A percentile compares a stretch with the other conserved stretches of the same genome.
Conservation (phyloP, 2,113 vertebrate species). For the Chaetodon auriga region DNA sequence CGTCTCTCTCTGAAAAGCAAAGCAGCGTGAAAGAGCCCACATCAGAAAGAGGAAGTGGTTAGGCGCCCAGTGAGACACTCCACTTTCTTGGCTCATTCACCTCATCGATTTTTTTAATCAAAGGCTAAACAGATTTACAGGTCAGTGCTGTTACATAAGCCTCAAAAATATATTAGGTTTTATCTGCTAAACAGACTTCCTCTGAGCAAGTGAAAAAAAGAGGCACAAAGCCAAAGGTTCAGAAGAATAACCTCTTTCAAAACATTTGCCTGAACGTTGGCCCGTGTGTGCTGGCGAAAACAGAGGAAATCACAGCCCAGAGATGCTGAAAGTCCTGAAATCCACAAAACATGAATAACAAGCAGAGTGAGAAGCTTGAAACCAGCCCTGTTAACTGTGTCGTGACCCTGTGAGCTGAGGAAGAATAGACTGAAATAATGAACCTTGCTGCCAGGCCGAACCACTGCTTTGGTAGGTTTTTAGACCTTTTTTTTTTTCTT, state of each 20-base stretch:
- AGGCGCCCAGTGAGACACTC: slow-evolving; percentile 15
- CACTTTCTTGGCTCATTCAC: slow-evolving; percentile 53
- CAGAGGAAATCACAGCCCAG: slow-evolving; percentile 13
- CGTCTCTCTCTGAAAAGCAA: neutral
- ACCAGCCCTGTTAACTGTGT: slow-evolving; percentile 9
- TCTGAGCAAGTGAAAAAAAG: neutral
- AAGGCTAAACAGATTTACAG: slow-evolving; percentile 53
- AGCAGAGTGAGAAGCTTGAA: slow-evolving; percentile 32
- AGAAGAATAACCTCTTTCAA: slow-evolving; percentile 15
- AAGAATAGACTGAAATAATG: slow-evolving; percentile 47
- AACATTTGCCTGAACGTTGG: slow-evolving; percentile 35
- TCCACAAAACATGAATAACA: neutral
- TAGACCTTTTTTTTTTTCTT: slow-evolving; percentile 33
- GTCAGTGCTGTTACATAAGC: slow-evolving; percentile 5
- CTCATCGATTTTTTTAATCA: slow-evolving; percentile 64
- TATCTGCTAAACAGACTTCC: slow-evolving; percentile 9
- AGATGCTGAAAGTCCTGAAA: slow-evolving; percentile 9
- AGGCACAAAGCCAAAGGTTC: neutral
- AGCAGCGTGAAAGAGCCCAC: slow-evolving; percentile 16
- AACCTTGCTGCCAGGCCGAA: slow-evolving; percentile 2
- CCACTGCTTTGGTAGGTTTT: neutral
- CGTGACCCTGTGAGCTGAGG: slow-evolving; percentile 32
- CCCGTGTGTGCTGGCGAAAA: slow-evolving; percentile 4
- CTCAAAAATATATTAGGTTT: neutral
- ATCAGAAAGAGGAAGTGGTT: slow-evolving; percentile 46